Base-by-base conservation (phyloP, 2,888 invertebrate species). In the Monochamus alternatus region DNA sequence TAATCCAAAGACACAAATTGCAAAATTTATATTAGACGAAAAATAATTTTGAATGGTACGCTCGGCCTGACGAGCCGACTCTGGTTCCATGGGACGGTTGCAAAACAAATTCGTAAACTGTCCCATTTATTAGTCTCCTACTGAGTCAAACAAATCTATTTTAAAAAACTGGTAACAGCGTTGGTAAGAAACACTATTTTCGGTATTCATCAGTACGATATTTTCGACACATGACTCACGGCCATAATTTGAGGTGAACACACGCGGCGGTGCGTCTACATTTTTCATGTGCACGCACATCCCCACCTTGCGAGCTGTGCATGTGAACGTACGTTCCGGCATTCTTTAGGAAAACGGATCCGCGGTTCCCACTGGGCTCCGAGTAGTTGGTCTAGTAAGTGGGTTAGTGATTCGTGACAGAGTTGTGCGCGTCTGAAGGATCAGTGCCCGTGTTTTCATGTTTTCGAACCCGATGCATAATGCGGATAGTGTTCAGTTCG, bases 221-320 rank as follows among this genome's bases (percentile, higher is more conserved):
- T 80, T 78, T 78, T 75, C 58, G 75, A 73, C 65, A 12, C 38
- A 58, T 84, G 83, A 84, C 64, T 84, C 84, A 84, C 52, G 31
- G n/a, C 62, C 55, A 74, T 71, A 77, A 81, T 80, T 55, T 76
- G 78, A 78, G 77, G 76, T 77, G 81, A 79, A 79, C 82, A 81
- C 81, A 83, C 83, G 81, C 81, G 78, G 81, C 81, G 78, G 74
- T 77, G 81, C 81, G 69, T 71, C 79, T 78, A 77, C 73, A 63
- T 67, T 75, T 78, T 77, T 70, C 74, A 73, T 60, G 71, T 63
- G 44, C 68, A 73, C 73, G 74, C 74, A 70, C 47, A 44, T 43
- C 77, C 77, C 77, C 77, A 75, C 77, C 38, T 43, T 68, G 31
- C 7, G 22, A 7, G 31, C 55, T 62, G 38, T 70, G 71, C 66